These are phyloP conservation scores for Ciona savignyi DNA, from an alignment of 23 tunicate species.

Conservation along the genomic window DNA sequence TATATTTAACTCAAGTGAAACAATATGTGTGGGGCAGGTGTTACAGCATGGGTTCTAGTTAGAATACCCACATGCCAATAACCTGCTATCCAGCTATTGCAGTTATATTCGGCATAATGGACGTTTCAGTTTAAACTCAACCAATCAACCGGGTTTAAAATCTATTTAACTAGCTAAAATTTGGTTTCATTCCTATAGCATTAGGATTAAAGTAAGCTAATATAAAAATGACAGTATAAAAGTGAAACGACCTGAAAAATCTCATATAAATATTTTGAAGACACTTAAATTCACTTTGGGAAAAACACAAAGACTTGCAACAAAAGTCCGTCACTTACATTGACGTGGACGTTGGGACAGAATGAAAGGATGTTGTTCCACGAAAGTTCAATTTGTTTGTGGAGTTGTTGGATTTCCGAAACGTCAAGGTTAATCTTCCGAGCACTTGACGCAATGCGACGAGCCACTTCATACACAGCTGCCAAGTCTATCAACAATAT, in stretches of 20 bases:
- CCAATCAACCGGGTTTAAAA: no score
- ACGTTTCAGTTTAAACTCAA: no score
- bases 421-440: background rate
- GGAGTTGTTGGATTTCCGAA: background rate
- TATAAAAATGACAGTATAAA: background rate
- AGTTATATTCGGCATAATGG: no score
- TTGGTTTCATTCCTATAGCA: no score
- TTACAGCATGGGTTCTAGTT: no score
- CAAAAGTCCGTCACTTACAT: background rate
- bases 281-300: background rate
- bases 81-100: no score
- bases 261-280: no score
- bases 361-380: background rate
- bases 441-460: background rate
- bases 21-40: no score
- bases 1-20: no score
- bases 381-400: constrained; percentile 3
- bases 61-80: no score
- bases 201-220: no score
- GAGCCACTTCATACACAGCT: background rate
- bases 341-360: background rate
- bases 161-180: no score
- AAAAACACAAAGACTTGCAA: background rate
- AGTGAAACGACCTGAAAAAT: background rate
- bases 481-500: background rate